Evolutionary conservation across 2,888 invertebrate genomes (phyloP).

Genomic region (Pimpla rufipes): DNA sequence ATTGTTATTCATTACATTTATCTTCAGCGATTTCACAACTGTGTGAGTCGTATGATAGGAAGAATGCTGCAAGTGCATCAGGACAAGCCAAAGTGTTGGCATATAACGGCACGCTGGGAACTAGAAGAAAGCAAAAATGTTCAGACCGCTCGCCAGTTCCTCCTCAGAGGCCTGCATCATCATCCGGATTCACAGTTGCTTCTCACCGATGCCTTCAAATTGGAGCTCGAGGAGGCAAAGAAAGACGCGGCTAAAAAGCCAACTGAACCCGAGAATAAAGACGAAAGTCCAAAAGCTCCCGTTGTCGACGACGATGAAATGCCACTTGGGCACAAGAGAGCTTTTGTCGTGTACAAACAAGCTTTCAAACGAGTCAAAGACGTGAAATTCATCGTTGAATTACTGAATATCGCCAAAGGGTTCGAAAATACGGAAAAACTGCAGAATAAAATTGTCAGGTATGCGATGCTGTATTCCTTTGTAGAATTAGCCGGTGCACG

Average conservation of each 20-base stretch:
- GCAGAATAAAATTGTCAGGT: slow-evolving; percentile 85
- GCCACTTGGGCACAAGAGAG: slow-evolving; percentile 86
- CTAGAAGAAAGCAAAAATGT: slow-evolving; percentile 89
- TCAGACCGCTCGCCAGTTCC: slow-evolving; percentile 89
- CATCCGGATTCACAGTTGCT: slow-evolving; percentile 90
- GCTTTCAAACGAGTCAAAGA: slow-evolving; percentile 87
- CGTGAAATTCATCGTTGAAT: slow-evolving; percentile 87
- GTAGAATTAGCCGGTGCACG: background rate
- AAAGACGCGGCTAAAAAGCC: slow-evolving; percentile 49
- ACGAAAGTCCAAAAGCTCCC: slow-evolving; percentile 9
- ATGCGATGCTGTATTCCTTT: background rate
- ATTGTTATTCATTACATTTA: slow-evolving; percentile 42
- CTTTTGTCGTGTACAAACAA: slow-evolving; percentile 88
- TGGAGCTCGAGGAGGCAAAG: slow-evolving; percentile 67
- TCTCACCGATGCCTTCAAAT: slow-evolving; percentile 90
- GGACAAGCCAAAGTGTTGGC: slow-evolving; percentile 92
- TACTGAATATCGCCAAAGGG: slow-evolving; percentile 87
- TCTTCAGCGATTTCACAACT: slow-evolving; percentile 80
- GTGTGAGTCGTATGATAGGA: slow-evolving; percentile 82
- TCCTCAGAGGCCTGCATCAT: slow-evolving; percentile 92
- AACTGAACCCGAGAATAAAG: slow-evolving; percentile 45
- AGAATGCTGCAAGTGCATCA: slow-evolving; percentile 89
- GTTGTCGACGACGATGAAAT: slow-evolving; percentile 70
- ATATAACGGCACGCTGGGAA: slow-evolving; percentile 93
- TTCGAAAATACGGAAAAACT: slow-evolving; percentile 88